Percentiles rank a stretch among this genome's conserved stretches.
These are phyloP conservation scores for Drosophila mayaguana DNA, from an alignment of 2,888 invertebrate species.

Conservation along the genomic window DNA sequence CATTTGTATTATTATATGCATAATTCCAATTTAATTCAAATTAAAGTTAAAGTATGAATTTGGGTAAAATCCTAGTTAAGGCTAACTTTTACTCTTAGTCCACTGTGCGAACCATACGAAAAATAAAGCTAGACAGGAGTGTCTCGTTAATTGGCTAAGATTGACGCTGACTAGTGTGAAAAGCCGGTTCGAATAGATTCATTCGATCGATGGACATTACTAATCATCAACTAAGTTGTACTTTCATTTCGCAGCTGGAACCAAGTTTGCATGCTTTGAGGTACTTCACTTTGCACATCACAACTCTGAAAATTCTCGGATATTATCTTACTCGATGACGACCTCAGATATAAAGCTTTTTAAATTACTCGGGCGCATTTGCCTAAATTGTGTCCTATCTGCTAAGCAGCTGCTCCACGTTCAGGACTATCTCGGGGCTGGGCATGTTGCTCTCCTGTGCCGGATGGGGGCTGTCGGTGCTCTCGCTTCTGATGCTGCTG, in stretches of 20 bases:
- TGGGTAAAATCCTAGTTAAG: background rate
- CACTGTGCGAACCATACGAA: background rate
- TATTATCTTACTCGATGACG: conserved; percentile 18
- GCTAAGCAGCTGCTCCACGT: conserved; percentile 80
- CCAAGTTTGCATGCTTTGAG: conserved; percentile 67
- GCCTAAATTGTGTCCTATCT: conserved; percentile 84
- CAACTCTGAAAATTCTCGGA: conserved; percentile 57
- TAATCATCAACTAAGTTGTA: conserved; percentile 74
- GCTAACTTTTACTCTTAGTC: background rate
- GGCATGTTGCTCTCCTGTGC: conserved; percentile 36
- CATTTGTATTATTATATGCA: background rate
- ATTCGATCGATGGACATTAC: conserved; percentile 25
- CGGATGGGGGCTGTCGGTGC: conserved; percentile 32
- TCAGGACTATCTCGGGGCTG: conserved; percentile 80
- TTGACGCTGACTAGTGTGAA: conserved; percentile 24
- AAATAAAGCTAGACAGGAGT: conserved; percentile 7
- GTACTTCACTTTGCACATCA: conserved; percentile 72
- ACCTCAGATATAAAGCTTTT: conserved; percentile 60
- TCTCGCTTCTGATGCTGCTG: conserved; percentile 14
- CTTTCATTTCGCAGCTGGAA: conserved; percentile 75
- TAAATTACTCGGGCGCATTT: conserved; percentile 23
- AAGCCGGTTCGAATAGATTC: conserved; percentile 9
- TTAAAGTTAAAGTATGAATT: background rate
- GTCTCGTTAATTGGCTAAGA: conserved; percentile 25
- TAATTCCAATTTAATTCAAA: background rate